These are phyloP conservation scores for Syrphus vitripennis DNA, from an alignment of 2,888 invertebrate genomes.

Conservation along the genomic window DNA sequence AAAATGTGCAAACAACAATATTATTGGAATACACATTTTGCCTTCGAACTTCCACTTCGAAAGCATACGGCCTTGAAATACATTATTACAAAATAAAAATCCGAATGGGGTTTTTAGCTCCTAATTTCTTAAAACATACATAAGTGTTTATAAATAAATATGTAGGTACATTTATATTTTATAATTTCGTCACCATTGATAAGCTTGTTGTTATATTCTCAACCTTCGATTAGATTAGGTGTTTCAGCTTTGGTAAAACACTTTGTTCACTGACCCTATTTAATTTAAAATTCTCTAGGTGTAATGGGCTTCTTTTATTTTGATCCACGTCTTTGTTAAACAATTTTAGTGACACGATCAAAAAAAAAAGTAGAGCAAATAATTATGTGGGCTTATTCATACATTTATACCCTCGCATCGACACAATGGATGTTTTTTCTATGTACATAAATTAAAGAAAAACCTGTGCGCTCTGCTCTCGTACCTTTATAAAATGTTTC, in stretches of 20 bases:
- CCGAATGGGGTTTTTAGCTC: neutral
- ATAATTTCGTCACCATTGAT: neutral
- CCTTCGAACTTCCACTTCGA: neutral
- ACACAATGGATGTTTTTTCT: neutral
- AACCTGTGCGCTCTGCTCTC: neutral
- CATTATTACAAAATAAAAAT: neutral
- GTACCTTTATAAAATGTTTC: neutral
- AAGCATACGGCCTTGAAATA: neutral
- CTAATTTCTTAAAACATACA: neutral
- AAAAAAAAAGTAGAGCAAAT: neutral
- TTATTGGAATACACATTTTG: neutral
- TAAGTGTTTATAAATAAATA: neutral
- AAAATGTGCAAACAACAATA: too few relatives aligned
- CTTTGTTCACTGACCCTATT: neutral
- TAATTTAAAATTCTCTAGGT: neutral
- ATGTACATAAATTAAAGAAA: neutral
- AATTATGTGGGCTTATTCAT: neutral
- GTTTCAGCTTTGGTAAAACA: neutral
- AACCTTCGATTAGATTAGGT: neutral
- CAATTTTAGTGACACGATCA: neutral
- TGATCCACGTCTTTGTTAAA: neutral
- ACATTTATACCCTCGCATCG: neutral
- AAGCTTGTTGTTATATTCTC: neutral
- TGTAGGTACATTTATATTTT: neutral
- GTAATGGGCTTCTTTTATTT: neutral